Evolutionary conservation across 2,888 invertebrate genomes (phyloP).

Genomic region (Synergus itoensis): DNA sequence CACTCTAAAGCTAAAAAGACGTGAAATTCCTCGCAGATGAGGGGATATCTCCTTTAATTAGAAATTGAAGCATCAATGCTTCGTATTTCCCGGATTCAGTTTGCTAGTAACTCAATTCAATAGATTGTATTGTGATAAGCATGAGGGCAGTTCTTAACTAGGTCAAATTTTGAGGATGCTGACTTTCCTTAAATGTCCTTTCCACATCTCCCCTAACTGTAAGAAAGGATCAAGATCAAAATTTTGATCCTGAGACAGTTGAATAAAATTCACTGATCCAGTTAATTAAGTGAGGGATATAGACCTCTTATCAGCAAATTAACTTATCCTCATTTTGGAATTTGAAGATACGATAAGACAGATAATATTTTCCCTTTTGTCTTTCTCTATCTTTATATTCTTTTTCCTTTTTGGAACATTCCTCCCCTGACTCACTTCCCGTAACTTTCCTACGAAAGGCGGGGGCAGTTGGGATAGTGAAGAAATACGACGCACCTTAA

Average conservation of each 20-base stretch:
- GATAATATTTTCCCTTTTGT: not conserved
- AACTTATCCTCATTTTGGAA: not conserved
- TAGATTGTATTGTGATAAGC: constrained; percentile 47
- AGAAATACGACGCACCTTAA: constrained; percentile 38
- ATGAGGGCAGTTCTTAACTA: constrained; percentile 44
- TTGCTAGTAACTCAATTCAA: constrained; percentile 57
- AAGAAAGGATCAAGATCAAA: too few relatives aligned
- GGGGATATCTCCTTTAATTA: constrained; percentile 55
- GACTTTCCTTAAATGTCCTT: constrained; percentile 39
- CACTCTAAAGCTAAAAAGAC: too few relatives aligned
- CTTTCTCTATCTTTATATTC: not conserved
- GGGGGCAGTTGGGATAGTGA: constrained; percentile 25
- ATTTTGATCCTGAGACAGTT: too few relatives aligned
- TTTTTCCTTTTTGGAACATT: constrained; percentile 7
- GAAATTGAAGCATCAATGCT: constrained; percentile 39
- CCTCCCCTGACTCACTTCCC: constrained; percentile 12
- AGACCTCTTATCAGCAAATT: too few relatives aligned
- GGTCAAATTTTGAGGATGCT: constrained; percentile 39
- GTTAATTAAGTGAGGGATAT: too few relatives aligned
- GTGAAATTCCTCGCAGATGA: not conserved
- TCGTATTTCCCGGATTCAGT: constrained; percentile 38
- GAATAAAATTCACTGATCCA: too few relatives aligned
- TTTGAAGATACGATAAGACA: not conserved
- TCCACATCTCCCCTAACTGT: too few relatives aligned
- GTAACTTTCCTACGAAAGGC: not conserved